phyloP scores from a whole-genome alignment of 2,888 invertebrate species.

The Troilus luridus region DNA sequence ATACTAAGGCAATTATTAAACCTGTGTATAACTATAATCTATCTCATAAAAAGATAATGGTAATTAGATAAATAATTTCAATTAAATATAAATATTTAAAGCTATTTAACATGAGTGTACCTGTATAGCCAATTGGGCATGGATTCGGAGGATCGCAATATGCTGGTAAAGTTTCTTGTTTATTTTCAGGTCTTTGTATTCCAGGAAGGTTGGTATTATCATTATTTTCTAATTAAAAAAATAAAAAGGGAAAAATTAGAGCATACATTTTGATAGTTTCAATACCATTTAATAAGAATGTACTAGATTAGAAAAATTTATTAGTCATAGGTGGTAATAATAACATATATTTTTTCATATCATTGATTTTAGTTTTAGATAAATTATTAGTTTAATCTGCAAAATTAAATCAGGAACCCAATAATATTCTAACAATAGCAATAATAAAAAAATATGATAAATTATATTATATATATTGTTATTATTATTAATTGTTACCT shows the following conservation, averaged over 20 bases:
- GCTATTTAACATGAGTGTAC: conserved; percentile 69
- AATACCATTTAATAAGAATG: neutral
- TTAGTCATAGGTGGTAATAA: too few relatives aligned
- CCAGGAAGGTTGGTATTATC: conserved; percentile 49
- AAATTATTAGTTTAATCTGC: neutral
- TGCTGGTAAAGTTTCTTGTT: conserved; percentile 94
- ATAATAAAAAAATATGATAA: neutral
- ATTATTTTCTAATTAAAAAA: conserved; percentile 42
- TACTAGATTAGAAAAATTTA: neutral
- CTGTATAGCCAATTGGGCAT: conserved; percentile 93
- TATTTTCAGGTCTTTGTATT: conserved; percentile 54
- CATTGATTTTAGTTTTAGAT: neutral
- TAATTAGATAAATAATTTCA: neutral
- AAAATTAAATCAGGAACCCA: neutral
- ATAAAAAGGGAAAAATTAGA: neutral
- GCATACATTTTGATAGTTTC: neutral
- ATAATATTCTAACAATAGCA: neutral
- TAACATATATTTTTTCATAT: neutral
- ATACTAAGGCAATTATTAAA: neutral
- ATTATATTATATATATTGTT: too few relatives aligned
- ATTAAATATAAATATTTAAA: neutral
- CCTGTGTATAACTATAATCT: neutral
- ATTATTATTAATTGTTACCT: conserved; percentile 68
- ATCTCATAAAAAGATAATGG: neutral
- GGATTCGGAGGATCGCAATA: conserved; percentile 99